A percentile compares a stretch with the other conserved stretches of the same genome.
These are phyloP conservation scores for Drosophila seclusa DNA, from an alignment of 2,888 invertebrate genomes.

Conservation along the genomic window DNA sequence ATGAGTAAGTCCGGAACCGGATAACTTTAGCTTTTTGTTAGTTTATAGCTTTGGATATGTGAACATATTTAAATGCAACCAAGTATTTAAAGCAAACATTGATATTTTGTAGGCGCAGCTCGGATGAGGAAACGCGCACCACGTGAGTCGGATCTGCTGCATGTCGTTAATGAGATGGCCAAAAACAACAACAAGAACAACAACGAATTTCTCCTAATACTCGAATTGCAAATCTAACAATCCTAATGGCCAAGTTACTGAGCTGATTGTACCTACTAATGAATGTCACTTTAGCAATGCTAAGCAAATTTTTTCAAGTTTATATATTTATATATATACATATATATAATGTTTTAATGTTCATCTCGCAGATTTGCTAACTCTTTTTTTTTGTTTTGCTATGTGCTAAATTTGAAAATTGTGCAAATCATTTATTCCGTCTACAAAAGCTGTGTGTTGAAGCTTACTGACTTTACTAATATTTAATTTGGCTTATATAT, in stretches of 20 bases:
- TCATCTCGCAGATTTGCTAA: slow-evolving; percentile 17
- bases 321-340: not conserved
- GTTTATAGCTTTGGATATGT: not conserved
- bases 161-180: slow-evolving; percentile 14
- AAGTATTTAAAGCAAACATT: not conserved
- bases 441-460: slow-evolving; percentile 27
- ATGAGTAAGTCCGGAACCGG: slow-evolving; percentile 50
- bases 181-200: not conserved
- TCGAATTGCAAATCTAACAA: slow-evolving; percentile 59
- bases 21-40: not conserved
- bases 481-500: slow-evolving; percentile 13
- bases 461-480: slow-evolving; percentile 25
- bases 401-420: slow-evolving; percentile 33
- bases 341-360: slow-evolving; percentile 2
- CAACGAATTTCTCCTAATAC: slow-evolving; percentile 60
- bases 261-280: slow-evolving; percentile 34
- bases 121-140: slow-evolving; percentile 83
- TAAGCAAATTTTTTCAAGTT: slow-evolving; percentile 14
- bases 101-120: slow-evolving; percentile 79
- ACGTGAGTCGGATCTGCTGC: slow-evolving; percentile 79
- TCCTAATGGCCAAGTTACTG: slow-evolving; percentile 29
- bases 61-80: not conserved
- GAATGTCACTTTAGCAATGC: slow-evolving; percentile 21
- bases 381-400: not conserved
- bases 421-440: slow-evolving; percentile 42